Conservation (phyloP, 2,113 vertebrate genomes). For the Pterophyllum scalare region DNA sequence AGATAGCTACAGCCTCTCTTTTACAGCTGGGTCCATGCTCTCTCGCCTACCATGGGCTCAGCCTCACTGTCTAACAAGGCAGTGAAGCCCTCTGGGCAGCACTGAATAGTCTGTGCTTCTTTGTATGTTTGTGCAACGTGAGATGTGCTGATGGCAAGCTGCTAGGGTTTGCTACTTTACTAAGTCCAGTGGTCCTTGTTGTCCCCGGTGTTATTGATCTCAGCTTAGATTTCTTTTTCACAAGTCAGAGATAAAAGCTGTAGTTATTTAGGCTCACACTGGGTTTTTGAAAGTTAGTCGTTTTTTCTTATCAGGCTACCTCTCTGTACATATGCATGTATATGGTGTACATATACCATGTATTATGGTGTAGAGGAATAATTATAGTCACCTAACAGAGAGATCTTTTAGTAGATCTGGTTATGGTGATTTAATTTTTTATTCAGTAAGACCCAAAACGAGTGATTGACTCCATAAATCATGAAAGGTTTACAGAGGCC, state of each 20-base stretch:
- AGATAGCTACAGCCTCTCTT: conserved; percentile 54
- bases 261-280: too few relatives aligned
- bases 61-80: conserved; percentile 25
- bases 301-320: too few relatives aligned
- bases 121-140: conserved; percentile 1
- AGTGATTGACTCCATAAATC: neutral
- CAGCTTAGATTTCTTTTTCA: neutral
- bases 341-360: too few relatives aligned
- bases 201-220: neutral
- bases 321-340: too few relatives aligned
- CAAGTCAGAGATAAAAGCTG: too few relatives aligned
- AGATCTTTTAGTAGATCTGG: too few relatives aligned
- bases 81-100: conserved; percentile 24
- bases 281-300: too few relatives aligned
- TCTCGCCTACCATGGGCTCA: conserved; percentile 33
- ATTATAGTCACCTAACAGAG: too few relatives aligned
- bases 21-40: conserved; percentile 44
- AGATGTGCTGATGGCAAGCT: conserved; percentile 38
- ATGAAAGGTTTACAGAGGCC: neutral
- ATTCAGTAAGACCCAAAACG: neutral
- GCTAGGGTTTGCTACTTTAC: conserved; percentile 25
- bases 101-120: conserved; percentile 18
- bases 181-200: neutral
- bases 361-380: too few relatives aligned
- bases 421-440: too few relatives aligned